Evolutionary conservation across 1,140 invertebrate species (phyloP).

Genomic region (Nebria ingens): DNA sequence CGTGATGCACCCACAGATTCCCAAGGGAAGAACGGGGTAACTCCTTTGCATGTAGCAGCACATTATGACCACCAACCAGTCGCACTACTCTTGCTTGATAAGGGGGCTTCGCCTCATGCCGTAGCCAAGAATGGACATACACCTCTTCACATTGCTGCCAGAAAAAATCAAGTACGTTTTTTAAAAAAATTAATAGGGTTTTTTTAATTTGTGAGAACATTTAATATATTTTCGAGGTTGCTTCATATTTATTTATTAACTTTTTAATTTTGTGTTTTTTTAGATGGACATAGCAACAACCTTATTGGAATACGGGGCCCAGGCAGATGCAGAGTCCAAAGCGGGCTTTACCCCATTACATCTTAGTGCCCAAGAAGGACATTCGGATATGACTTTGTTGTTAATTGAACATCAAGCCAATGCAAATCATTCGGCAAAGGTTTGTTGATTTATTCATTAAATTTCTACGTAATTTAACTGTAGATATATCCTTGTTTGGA

Average conservation of each 20-base stretch:
- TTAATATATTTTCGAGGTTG: slow-evolving; percentile 3
- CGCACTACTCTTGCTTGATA: slow-evolving; percentile 80
- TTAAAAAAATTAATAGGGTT: neutral
- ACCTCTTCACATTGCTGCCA: slow-evolving; percentile 94
- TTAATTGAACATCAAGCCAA: slow-evolving; percentile 71
- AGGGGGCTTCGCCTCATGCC: slow-evolving; percentile 90
- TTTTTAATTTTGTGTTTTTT: slow-evolving; percentile 8
- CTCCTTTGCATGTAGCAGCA: slow-evolving; percentile 92
- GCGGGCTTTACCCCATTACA: slow-evolving; percentile 82
- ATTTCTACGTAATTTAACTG: too few species aligned
- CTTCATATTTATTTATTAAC: slow-evolving; percentile 5
- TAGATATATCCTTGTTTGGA: too few species aligned
- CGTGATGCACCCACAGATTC: slow-evolving; percentile 82
- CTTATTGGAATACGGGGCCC: slow-evolving; percentile 84
- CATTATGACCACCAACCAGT: slow-evolving; percentile 96
- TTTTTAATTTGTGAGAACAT: neutral
- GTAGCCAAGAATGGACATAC: slow-evolving; percentile 98
- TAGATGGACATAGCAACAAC: slow-evolving; percentile 84
- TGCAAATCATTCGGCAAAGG: slow-evolving; percentile 69
- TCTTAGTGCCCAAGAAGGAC: slow-evolving; percentile 89
- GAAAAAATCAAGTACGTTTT: slow-evolving; percentile 82
- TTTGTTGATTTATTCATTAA: too few species aligned
- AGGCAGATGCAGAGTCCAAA: slow-evolving; percentile 78
- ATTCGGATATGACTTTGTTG: slow-evolving; percentile 76
- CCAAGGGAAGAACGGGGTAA: slow-evolving; percentile 95